Conservation (phyloP, 2,888 invertebrate genomes). For the Volucella bombylans region DNA sequence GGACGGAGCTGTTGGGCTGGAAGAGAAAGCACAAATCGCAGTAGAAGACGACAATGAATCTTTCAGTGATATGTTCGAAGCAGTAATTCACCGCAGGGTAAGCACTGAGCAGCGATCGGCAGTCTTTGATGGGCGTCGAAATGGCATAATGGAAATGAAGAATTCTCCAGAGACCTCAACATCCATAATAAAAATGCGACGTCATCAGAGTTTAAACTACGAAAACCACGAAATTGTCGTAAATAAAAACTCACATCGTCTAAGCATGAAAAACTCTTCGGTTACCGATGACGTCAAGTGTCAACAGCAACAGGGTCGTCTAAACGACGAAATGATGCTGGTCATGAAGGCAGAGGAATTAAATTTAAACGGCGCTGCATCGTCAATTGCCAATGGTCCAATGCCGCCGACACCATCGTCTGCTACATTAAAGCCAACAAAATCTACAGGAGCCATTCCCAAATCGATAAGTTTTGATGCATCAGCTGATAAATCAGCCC, state of each 20-base stretch:
- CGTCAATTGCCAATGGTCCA: conserved; percentile 38
- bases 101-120: conserved; percentile 80
- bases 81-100: conserved; percentile 80
- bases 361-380: conserved; percentile 75
- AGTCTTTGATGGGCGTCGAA: conserved; percentile 81
- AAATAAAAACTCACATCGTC: conserved; percentile 75
- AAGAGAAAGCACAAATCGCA: conserved; percentile 48
- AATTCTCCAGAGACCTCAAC: conserved; percentile 65
- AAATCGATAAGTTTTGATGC: conserved; percentile 96
- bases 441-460: conserved; percentile 92
- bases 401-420: conserved; percentile 23
- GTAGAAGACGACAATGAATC: conserved; percentile 61
- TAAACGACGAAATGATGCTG: conserved; percentile 77
- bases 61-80: conserved; percentile 75
- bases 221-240: conserved; percentile 82
- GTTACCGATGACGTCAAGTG: conserved; percentile 74
- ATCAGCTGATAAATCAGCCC: conserved; percentile 90
- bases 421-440: conserved; percentile 81
- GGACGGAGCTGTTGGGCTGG: conserved; percentile 74
- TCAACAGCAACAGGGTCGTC: conserved; percentile 64
- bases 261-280: conserved; percentile 73
- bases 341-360: conserved; percentile 79
- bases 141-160: conserved; percentile 80
- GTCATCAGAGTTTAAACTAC: conserved; percentile 81
- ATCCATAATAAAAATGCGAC: conserved; percentile 74